phyloP scores from a whole-genome alignment of 2,797 vertebrate genomes.

The Hemitrygon akajei region DNA sequence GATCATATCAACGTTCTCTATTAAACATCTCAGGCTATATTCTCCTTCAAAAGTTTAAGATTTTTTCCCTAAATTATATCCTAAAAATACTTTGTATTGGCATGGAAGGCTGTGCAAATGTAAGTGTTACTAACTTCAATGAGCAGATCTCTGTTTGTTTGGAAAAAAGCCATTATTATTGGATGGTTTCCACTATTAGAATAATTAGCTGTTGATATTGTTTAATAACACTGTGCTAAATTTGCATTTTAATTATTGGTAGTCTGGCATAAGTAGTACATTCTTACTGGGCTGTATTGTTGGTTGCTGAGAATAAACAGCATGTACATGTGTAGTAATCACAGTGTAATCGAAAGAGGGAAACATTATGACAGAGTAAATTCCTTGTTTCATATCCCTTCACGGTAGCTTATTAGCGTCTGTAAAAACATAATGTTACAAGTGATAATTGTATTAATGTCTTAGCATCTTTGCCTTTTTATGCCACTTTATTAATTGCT shows the following conservation, averaged over 20 bases:
- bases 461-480: background rate
- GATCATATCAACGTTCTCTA: background rate
- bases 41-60: too few relatives aligned
- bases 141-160: background rate
- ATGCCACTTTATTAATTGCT: background rate
- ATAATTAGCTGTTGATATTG: slow-evolving; percentile 21
- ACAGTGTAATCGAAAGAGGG: background rate
- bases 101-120: background rate
- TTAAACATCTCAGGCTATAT: background rate
- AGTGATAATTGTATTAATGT: background rate
- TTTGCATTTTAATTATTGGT: slow-evolving; percentile 2
- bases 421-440: background rate
- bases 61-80: too few relatives aligned
- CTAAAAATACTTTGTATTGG: background rate
- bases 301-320: background rate
- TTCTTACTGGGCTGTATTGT: background rate
- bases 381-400: background rate
- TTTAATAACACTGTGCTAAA: slow-evolving; percentile 12
- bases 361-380: background rate
- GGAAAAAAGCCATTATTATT: slow-evolving; percentile 1
- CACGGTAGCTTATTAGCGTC: background rate
- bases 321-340: background rate
- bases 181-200: background rate
- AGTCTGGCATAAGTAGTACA: background rate
- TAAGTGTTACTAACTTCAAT: background rate